Base-by-base conservation (phyloP, 2,888 invertebrate genomes). In the Acleris emargana region DNA sequence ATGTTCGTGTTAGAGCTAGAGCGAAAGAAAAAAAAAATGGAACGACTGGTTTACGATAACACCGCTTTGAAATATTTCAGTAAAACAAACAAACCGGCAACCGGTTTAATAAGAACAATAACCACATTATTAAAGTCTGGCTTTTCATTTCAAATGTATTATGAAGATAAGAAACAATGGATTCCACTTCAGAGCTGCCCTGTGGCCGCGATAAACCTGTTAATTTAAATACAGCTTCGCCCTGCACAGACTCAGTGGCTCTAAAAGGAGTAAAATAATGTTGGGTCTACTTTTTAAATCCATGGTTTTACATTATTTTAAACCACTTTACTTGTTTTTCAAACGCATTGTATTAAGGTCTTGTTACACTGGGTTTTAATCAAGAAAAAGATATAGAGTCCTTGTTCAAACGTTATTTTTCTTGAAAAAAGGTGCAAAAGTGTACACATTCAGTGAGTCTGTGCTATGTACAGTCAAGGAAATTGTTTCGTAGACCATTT, bases 151-250 rank as follows among this genome's bases (percentile, higher is more conserved):
- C 25, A 20, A 45, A 57, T 57, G 43, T 25, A 57, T 49, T 58
- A 38, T 49, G 49, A 32, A 28, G 49, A 58, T 58, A 32, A 49
- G 58, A 58, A 49, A 58, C 58, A 58, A 58, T 58, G 16, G 49
- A 20, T 32, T 32, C 49, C 32, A 49, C 32, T 47, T 47, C 17
- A 28, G 58, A 49, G 17, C 22, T 28, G 57, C 45, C 43, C 57
- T 20, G 20, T 54, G 45, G 49, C 20, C 32, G 58, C 58, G 47
- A 32, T 47, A 49, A 38, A 49, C 7, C 49, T 47, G 57, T 42
- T 43, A 47, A 47, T 58, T 49, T 28, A 49, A 58, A 32, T n/a
- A 49, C 18, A 28, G 47, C 49, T 32, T 49, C 17, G 6, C n/a
- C 20, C 1, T 13, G 38, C 16, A 22, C 20, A 32, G 13, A 53